Evolutionary conservation across 2,888 invertebrate species (phyloP), one percentile per base, ranked within the genome.

Genomic region (Philopedon plagiatum): DNA sequence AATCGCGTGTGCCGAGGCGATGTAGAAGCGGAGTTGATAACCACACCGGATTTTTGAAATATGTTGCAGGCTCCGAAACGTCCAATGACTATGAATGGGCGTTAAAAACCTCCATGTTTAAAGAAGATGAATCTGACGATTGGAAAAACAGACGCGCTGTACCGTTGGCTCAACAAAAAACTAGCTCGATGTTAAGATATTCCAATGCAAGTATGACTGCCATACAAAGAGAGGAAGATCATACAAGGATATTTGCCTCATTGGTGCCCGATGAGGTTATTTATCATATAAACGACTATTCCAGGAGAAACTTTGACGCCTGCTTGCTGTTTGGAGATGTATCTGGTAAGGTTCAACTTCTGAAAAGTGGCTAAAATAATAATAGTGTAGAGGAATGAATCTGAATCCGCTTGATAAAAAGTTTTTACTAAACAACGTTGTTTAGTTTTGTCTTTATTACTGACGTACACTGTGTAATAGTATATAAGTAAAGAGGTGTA

Each of bases 191-290:
- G 5, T 5, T 18, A 3, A 13, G 21, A 26, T 4, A 9, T 2
- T 54, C 51, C 11, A 18, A 37, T 23, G 0, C 46, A 0, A 62
- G 39, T 13, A 19, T 32, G 11, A 15, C 32, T 9, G 21, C 46
- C 9, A 5, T 21, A 19, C 51, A 62, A 39, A 63, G 60, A 18
- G 76, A 76, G 39, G 79, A 78, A 23, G 74, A 66, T 0, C 77
- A 77, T 18, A 87, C 88, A 23, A 88, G 88, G 80, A 88, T 88
- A 71, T 87, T 90, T 74, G 90, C 91, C 0, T 90, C 91, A 0
- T 86, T 91, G 85, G 89, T 91, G 9, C 91, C 91, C 0, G 91
- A 91, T 76, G 91, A 91, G 81, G 89, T 91, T 72, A 87, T 91
- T 34, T 88, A 88, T 79, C 85, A 88, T 74, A 87, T 88, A 51